Evolutionary conservation across 1,140 invertebrate species (phyloP).

Genomic region (Drosophila bipectinata): DNA sequence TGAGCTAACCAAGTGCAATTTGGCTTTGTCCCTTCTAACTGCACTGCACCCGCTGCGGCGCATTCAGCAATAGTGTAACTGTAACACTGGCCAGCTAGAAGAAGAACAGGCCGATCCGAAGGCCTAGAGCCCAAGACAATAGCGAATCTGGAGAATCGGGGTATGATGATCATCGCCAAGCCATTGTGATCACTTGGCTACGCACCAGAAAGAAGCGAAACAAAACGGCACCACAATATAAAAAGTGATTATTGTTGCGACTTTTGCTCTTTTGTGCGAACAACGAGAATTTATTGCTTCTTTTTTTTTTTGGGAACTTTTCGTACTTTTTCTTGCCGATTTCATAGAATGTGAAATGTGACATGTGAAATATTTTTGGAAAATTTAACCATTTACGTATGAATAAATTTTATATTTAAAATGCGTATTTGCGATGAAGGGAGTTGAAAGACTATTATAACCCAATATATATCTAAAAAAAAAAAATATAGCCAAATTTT

Average conservation of each 20-base stretch:
- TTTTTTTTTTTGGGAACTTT: slow-evolving; percentile 42
- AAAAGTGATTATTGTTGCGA: slow-evolving; percentile 65
- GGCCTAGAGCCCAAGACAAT: slow-evolving; percentile 14
- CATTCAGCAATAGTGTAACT: slow-evolving; percentile 58
- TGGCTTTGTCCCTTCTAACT: slow-evolving; percentile 53
- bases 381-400: background rate
- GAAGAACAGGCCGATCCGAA: slow-evolving; percentile 10
- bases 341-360: background rate
- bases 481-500: too few relatives aligned
- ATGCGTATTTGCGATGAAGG: too few relatives aligned
- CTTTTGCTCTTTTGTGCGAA: slow-evolving; percentile 35
- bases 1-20: slow-evolving; percentile 69
- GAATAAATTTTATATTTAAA: too few relatives aligned
- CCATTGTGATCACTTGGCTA: slow-evolving; percentile 49
- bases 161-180: slow-evolving; percentile 41
- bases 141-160: slow-evolving; percentile 37
- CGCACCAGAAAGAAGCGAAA: slow-evolving; percentile 34
- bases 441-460: too few relatives aligned
- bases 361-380: background rate
- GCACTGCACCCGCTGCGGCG: slow-evolving; percentile 65
- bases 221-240: slow-evolving; percentile 32
- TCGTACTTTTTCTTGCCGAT: background rate
- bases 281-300: slow-evolving; percentile 63
- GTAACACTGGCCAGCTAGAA: slow-evolving; percentile 49
- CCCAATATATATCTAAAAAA: too few relatives aligned